Evolutionary conservation across 2,888 invertebrate genomes (phyloP).

Genomic region (Tachystola acroxantha): DNA sequence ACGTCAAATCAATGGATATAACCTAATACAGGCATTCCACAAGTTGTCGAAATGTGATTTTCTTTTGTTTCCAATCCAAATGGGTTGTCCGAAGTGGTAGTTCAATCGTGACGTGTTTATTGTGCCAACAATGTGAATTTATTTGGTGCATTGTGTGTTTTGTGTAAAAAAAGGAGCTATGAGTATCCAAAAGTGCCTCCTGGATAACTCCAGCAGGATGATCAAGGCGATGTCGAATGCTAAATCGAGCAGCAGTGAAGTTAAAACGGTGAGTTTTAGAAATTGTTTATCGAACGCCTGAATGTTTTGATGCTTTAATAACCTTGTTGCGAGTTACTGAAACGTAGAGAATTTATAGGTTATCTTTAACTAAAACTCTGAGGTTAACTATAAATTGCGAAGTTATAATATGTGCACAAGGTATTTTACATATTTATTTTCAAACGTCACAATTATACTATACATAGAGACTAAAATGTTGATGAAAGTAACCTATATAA

Average conservation of each 20-base stretch:
- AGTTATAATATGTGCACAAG: no score
- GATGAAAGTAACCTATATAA: no score
- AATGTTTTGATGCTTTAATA: conserved; percentile 8
- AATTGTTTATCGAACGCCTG: not conserved
- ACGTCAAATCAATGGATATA: conserved; percentile 78
- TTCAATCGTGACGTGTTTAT: conserved; percentile 35
- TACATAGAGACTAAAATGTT: no score
- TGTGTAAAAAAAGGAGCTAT: conserved; percentile 50
- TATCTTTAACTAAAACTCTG: conserved; percentile 11
- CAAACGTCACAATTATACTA: no score
- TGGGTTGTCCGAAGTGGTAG: conserved; percentile 32
- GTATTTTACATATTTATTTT: no score
- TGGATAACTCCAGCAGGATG: conserved; percentile 75
- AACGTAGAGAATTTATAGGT: conserved; percentile 15
- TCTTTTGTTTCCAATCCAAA: conserved; percentile 35
- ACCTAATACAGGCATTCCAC: conserved; percentile 54
- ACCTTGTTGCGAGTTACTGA: conserved; percentile 8
- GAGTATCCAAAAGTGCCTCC: conserved; percentile 74
- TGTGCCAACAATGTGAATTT: conserved; percentile 59
- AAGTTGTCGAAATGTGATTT: conserved; percentile 51
- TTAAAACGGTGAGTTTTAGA: conserved; percentile 58
- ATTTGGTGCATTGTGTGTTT: conserved; percentile 44
- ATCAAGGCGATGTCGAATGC: conserved; percentile 73
- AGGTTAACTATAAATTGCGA: not conserved
- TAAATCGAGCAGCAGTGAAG: conserved; percentile 60